A percentile compares a stretch with the other conserved stretches of the same genome.
phyloP scores from a whole-genome alignment of 2,888 invertebrate species.

The Toxonevra muliebris region DNA sequence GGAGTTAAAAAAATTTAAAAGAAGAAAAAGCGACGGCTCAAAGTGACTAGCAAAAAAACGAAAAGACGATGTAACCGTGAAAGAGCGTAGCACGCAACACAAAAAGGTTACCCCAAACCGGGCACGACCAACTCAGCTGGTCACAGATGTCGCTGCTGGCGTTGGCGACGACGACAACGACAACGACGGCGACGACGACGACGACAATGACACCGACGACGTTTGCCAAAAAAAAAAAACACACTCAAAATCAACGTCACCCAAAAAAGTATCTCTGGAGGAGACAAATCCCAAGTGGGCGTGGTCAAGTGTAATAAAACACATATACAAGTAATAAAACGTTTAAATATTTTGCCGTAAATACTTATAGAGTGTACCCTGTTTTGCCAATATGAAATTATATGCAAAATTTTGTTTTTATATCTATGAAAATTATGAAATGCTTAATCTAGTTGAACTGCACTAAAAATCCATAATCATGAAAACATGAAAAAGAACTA shows the following conservation, averaged over 20 bases:
- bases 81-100: slow-evolving; percentile 2
- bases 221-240: not conserved
- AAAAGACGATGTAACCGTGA: no score
- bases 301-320: slow-evolving; percentile 37
- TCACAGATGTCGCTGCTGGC: not conserved
- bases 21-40: not conserved
- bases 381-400: slow-evolving; percentile 37
- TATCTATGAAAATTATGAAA: no score
- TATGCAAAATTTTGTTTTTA: no score
- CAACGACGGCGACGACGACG: not conserved
- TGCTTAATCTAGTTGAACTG: slow-evolving; percentile 39
- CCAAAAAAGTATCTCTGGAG: no score
- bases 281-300: slow-evolving; percentile 36
- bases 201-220: not conserved
- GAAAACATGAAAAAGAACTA: not conserved
- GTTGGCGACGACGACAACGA: not conserved
- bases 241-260: not conserved
- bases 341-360: not conserved
- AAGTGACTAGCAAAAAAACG: no score
- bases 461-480: slow-evolving; percentile 29
- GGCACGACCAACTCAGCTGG: not conserved
- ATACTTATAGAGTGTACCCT: slow-evolving; percentile 43
- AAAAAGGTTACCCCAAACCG: not conserved
- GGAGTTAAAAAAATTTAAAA: slow-evolving; percentile 17
- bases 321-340: no score